Conservation (phyloP, 2,797 vertebrate genomes). For the Halcyon leucocephala region DNA sequence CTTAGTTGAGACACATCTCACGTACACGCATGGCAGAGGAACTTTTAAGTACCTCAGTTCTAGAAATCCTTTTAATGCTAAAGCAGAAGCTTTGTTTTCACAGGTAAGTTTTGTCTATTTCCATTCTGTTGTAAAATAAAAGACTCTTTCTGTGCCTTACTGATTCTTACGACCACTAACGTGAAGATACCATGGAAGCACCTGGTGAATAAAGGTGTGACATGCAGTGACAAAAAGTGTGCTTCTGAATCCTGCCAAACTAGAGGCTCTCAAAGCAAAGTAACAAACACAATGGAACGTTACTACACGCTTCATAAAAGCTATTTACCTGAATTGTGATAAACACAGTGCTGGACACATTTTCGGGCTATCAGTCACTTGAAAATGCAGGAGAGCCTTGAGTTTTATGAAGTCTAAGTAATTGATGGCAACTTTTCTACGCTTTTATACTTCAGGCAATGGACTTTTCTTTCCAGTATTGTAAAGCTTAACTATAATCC, state of each 20-base stretch:
- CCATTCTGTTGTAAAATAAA: neutral
- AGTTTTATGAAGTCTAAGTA: neutral
- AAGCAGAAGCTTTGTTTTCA: neutral
- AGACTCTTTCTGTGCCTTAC: neutral
- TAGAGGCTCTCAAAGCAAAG: neutral
- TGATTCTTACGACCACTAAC: neutral
- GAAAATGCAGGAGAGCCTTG: neutral
- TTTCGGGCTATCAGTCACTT: neutral
- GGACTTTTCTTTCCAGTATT: neutral
- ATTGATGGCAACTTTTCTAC: neutral
- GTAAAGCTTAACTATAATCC: neutral
- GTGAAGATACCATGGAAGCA: neutral
- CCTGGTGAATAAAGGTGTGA: neutral
- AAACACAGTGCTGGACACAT: fast-evolving
- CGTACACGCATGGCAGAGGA: fast-evolving
- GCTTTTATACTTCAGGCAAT: neutral
- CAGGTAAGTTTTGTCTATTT: neutral
- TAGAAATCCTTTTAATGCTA: neutral
- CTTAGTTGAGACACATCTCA: neutral
- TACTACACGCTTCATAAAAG: neutral
- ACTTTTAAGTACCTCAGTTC: neutral
- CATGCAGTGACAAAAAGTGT: neutral
- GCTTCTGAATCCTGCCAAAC: neutral
- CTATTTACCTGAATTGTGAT: neutral
- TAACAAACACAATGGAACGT: neutral